phyloP scores from a whole-genome alignment of 2,888 invertebrate species.

The Melieria omissa region DNA sequence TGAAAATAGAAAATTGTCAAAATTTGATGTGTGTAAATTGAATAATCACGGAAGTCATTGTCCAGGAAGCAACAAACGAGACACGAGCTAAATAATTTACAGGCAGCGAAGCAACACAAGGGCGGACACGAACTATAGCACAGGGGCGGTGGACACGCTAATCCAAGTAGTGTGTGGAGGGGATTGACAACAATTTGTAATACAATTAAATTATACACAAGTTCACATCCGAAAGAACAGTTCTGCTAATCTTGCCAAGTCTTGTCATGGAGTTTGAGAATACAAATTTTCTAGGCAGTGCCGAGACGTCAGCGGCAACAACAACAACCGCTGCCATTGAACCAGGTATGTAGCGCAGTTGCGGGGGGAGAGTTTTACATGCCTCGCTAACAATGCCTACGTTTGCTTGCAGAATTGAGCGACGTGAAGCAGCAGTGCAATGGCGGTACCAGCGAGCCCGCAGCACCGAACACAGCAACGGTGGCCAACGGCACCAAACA shows the following conservation, averaged over 20 bases:
- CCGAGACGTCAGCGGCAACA: conserved; percentile 5
- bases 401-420: conserved; percentile 8
- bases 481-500: conserved; percentile 14
- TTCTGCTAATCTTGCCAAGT: neutral
- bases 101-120: too few species aligned
- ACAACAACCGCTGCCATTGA: conserved; percentile 14
- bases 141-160: too few species aligned
- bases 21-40: too few species aligned
- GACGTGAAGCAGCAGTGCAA: neutral
- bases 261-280: conserved; percentile 28
- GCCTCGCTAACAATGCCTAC: neutral
- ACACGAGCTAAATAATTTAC: too few species aligned
- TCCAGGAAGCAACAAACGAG: too few species aligned
- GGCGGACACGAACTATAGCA: too few species aligned
- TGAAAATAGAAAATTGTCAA: too few species aligned
- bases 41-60: too few species aligned
- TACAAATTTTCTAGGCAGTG: conserved; percentile 14
- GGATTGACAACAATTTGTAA: too few species aligned
- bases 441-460: neutral
- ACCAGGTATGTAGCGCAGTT: neutral
- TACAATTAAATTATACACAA: neutral
- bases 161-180: too few species aligned
- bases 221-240: neutral
- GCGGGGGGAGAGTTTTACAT: neutral
- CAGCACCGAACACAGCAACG: neutral